Conservation (phyloP, 2,888 invertebrate species). For the Eristalinus aeneus region DNA sequence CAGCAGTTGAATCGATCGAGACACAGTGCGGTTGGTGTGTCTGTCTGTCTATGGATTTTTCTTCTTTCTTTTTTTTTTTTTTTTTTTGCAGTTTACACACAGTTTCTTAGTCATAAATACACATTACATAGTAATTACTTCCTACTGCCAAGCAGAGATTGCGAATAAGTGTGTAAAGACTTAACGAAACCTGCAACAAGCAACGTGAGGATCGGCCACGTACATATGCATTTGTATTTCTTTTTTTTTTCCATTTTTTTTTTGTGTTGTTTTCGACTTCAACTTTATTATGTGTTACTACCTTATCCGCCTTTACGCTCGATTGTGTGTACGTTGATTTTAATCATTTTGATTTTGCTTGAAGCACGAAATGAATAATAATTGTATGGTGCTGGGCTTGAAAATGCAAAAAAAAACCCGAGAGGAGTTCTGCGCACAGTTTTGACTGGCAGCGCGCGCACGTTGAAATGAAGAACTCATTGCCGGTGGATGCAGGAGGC, state of each 20-base stretch:
- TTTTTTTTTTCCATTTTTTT: background rate
- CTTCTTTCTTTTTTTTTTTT: slow-evolving; percentile 13
- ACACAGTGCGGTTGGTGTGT: slow-evolving; percentile 5
- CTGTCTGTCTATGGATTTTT: slow-evolving; percentile 12
- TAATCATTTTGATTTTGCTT: slow-evolving; percentile 63
- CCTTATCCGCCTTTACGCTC: slow-evolving; percentile 51
- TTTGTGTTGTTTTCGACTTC: slow-evolving; percentile 22
- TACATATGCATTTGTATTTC: background rate
- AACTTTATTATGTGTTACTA: slow-evolving; percentile 67
- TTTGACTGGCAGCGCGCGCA: background rate
- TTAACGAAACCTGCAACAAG: slow-evolving; percentile 22
- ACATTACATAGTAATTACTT: slow-evolving; percentile 70
- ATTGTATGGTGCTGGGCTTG: slow-evolving; percentile 35
- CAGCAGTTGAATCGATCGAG: slow-evolving; percentile 60
- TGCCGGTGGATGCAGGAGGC: slow-evolving; percentile 2
- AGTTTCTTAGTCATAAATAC: slow-evolving; percentile 67
- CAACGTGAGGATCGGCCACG: slow-evolving; percentile 25
- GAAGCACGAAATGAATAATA: slow-evolving; percentile 66
- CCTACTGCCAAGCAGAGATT: slow-evolving; percentile 50
- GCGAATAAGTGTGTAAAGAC: slow-evolving; percentile 36
- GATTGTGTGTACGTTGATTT: slow-evolving; percentile 57
- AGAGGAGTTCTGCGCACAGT: slow-evolving; percentile 19
- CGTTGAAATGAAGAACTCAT: slow-evolving; percentile 11
- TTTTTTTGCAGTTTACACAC: slow-evolving; percentile 6
- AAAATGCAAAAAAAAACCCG: background rate